A percentile compares a stretch with the other conserved stretches of the same genome.
Conservation (phyloP, 2,113 vertebrate genomes). For the Poecile atricapillus region DNA sequence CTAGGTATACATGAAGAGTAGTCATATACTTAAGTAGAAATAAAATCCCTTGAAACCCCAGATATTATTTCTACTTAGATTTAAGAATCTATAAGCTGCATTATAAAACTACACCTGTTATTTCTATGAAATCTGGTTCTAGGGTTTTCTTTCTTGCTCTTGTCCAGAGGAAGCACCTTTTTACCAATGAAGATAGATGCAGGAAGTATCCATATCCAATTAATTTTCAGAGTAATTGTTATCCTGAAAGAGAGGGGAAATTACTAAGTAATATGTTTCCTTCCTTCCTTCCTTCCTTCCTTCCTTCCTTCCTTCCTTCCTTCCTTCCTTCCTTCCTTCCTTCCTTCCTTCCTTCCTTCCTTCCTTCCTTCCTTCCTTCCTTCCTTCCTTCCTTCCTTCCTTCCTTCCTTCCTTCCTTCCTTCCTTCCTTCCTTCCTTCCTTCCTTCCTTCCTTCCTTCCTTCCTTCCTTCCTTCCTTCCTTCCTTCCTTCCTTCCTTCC, state of each 20-base stretch:
- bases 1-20: background rate
- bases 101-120: background rate
- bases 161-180: background rate
- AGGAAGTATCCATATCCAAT: background rate
- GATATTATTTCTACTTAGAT: background rate
- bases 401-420: background rate
- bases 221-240: background rate
- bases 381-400: background rate
- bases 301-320: background rate
- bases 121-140: background rate
- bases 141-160: background rate
- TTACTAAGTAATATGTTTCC: background rate
- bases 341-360: background rate
- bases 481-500: background rate
- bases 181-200: background rate
- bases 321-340: background rate
- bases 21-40: background rate
- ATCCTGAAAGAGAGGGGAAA: background rate
- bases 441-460: background rate
- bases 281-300: background rate
- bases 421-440: background rate
- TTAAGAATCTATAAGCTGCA: background rate
- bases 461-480: no score
- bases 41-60: background rate
- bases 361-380: background rate